phyloP scores from a whole-genome alignment of 2,888 invertebrate genomes.

The Cyclophora albipunctata region DNA sequence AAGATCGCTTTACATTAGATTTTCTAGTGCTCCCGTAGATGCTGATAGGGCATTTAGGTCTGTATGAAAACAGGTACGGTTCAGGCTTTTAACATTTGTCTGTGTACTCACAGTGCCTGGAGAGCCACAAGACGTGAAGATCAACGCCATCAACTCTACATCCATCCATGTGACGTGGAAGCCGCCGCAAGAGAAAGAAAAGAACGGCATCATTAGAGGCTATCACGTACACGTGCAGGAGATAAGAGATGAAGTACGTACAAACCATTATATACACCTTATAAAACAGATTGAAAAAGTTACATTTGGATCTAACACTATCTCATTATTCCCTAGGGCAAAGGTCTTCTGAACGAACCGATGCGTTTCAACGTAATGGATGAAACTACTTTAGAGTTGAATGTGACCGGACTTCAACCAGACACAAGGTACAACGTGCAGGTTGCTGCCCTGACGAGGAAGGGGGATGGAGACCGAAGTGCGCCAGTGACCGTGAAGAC shows the following conservation, averaged over 20 bases:
- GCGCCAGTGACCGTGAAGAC: conserved; percentile 90
- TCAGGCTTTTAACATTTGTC: conserved; percentile 33
- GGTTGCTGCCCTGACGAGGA: conserved; percentile 96
- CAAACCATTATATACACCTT: neutral
- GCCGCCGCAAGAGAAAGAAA: conserved; percentile 91
- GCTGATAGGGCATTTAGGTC: conserved; percentile 75
- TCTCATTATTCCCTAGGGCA: conserved; percentile 68
- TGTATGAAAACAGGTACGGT: conserved; percentile 30
- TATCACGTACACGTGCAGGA: conserved; percentile 98
- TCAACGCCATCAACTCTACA: conserved; percentile 94
- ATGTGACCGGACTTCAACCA: conserved; percentile 93
- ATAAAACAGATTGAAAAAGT: neutral
- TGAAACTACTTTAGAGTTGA: conserved; percentile 83
- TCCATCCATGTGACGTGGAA: conserved; percentile 96
- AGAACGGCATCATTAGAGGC: conserved; percentile 96
- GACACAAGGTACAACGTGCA: conserved; percentile 96
- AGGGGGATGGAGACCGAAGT: conserved; percentile 97
- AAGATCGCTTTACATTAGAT: conserved; percentile 59
- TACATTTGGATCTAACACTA: neutral
- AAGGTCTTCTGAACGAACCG: conserved; percentile 89
- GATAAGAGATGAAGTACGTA: conserved; percentile 84
- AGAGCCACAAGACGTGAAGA: conserved; percentile 94
- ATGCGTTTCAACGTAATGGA: conserved; percentile 91
- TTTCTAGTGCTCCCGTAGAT: conserved; percentile 68
- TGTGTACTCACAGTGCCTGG: conserved; percentile 90